Conservation (phyloP, 1,140 invertebrate genomes). For the Neodiprion pinetum region DNA sequence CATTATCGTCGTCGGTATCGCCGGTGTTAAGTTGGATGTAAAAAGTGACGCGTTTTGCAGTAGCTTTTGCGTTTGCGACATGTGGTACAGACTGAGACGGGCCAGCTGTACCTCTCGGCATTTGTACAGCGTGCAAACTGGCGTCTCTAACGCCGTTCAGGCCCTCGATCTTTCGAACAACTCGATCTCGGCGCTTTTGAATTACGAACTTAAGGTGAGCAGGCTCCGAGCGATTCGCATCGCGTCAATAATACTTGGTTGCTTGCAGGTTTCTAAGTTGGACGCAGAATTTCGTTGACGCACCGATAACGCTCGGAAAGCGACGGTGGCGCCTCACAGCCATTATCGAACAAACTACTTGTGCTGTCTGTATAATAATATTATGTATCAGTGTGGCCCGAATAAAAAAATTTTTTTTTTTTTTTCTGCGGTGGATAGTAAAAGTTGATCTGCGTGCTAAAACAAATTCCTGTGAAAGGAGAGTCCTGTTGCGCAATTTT, state of each 20-base stretch:
- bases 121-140: constrained; percentile 48
- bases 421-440: too few species aligned
- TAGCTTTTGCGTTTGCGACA: constrained; percentile 30
- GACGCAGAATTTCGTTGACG: background rate
- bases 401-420: background rate
- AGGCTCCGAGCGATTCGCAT: too few species aligned
- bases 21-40: background rate
- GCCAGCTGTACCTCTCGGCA: constrained; percentile 47
- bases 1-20: background rate
- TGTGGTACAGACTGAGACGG: constrained; percentile 21
- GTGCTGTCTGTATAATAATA: constrained; percentile 13
- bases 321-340: background rate
- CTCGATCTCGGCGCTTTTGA: constrained; percentile 42
- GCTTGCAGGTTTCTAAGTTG: background rate
- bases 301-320: background rate
- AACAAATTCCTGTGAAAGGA: too few species aligned
- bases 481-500: too few species aligned
- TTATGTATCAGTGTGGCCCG: background rate
- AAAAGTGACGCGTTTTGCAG: constrained; percentile 19
- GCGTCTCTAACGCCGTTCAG: constrained; percentile 41
- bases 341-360: constrained; percentile 1
- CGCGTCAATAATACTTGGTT: too few species aligned
- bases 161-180: constrained; percentile 54
- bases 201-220: constrained; percentile 47
- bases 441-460: too few species aligned